Evolutionary conservation across 2,797 vertebrate genomes (phyloP), one percentile per base, ranked within the genome.

Genomic region (Nannoperca obscura): DNA sequence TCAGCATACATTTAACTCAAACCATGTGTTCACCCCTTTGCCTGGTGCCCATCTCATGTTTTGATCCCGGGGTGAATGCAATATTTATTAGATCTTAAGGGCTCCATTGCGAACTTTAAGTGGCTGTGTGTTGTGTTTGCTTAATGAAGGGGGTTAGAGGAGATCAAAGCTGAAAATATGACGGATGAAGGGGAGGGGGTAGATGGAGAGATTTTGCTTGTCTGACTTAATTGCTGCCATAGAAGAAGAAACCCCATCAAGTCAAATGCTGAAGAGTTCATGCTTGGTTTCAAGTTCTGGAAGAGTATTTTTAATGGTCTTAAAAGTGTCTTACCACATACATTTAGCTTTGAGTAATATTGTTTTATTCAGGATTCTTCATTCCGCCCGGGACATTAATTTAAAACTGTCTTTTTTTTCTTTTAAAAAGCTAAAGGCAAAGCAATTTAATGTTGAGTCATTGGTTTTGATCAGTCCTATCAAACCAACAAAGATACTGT

Each of bases 51-150:
- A 66, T 92, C 71, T 85, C 60, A 32, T 88, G 81, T 91, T 90
- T 90, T 91, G 87, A 91, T 92, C 60, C 86, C 57, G 0, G 32
- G 74, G 73, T 71, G 75, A 86, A 92, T 94, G 87, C 80, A 93
- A 94, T 90, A 93, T 94, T 93, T 92, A 94, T 93, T 80, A 88
- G 87, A 89, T 83, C 86, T 93, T 93, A 92, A 89, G 87, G 87
- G 86, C 84, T 93, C 84, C 84, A 88, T 89, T 89, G 87, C 73
- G 55, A 91, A 92, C 89, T 90, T 88, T 92, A 92, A 92, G 90
- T 92, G 92, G 88, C 90, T 89, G 86, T 81, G 87, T 89, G 91
- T 92, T 93, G 89, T 91, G 92, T 91, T 92, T 91, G 86, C 85
- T 84, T 93, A 93, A 94, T 93, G 91, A 94, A 93, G 68, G 73